Percentiles rank a stretch among this genome's conserved stretches.
Evolutionary conservation across 2,113 vertebrate genomes (phyloP).

Genomic region (Cariama cristata): DNA sequence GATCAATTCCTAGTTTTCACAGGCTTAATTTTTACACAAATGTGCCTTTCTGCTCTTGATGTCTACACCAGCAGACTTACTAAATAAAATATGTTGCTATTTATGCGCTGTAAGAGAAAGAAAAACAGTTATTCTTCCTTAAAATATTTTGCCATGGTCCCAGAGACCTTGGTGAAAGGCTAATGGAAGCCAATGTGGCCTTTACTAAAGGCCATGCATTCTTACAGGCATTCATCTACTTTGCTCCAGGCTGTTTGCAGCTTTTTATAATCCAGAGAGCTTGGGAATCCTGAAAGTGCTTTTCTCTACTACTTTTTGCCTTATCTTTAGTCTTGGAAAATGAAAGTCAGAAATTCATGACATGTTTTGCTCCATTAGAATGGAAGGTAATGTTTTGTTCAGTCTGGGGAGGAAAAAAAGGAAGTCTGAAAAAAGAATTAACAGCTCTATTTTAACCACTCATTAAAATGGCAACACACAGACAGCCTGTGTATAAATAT

Average conservation of each 20-base stretch:
- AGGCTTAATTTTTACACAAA: neutral
- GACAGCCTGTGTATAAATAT: slow-evolving; percentile 51
- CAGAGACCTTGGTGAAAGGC: slow-evolving; percentile 4
- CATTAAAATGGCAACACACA: slow-evolving; percentile 19
- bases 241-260: slow-evolving; percentile 26
- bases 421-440: neutral
- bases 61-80: neutral
- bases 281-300: neutral
- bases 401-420: neutral
- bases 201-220: neutral
- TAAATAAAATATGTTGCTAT: neutral
- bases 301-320: neutral
- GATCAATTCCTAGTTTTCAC: neutral
- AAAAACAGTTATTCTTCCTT: slow-evolving; percentile 2
- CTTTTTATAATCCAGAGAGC: neutral
- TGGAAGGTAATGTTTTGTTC: slow-evolving; percentile 1
- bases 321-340: slow-evolving; percentile 2
- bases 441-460: no score
- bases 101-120: neutral
- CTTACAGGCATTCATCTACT: slow-evolving; percentile 13
- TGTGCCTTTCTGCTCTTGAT: neutral
- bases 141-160: neutral
- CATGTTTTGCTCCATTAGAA: neutral
- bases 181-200: neutral
- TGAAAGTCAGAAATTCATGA: neutral